phyloP scores from a whole-genome alignment of 2,797 vertebrate species.

The Limosa lapponica region DNA sequence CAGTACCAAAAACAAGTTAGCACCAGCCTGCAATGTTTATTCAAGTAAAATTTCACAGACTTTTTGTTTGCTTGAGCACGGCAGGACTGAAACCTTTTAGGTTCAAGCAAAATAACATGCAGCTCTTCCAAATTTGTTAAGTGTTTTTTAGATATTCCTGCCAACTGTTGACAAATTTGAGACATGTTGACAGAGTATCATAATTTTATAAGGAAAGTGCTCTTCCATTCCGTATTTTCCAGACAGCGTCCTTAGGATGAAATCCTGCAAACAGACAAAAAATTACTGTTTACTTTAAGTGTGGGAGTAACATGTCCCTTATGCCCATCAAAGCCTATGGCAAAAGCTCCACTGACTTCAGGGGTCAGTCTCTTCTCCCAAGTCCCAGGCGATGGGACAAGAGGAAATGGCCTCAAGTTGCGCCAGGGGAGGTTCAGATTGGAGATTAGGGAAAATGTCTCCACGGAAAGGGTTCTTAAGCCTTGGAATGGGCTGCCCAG shows the following conservation, averaged over 20 bases:
- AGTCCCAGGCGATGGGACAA: too few species aligned
- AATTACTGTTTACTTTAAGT: background rate
- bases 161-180: constrained; percentile 5
- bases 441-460: too few species aligned
- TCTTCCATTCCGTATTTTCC: background rate
- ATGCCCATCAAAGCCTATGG: background rate
- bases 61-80: constrained; percentile 34
- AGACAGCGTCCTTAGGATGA: background rate
- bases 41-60: constrained; percentile 55
- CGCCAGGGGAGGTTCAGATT: too few species aligned
- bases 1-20: constrained; percentile 49
- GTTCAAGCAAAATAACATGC: background rate
- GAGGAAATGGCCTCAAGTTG: too few species aligned
- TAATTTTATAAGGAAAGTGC: background rate
- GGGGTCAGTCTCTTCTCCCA: too few species aligned
- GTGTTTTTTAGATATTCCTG: background rate
- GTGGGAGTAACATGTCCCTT: rapidly evolving
- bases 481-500: too few species aligned
- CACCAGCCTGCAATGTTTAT: constrained; percentile 48
- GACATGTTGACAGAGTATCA: background rate
- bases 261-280: background rate
- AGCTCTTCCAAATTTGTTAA: background rate
- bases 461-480: too few species aligned
- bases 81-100: constrained; percentile 6
- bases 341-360: background rate